Percentiles rank a stretch among this genome's conserved stretches.
Conservation (phyloP, 2,888 invertebrate genomes). For the Panopea generosa region DNA sequence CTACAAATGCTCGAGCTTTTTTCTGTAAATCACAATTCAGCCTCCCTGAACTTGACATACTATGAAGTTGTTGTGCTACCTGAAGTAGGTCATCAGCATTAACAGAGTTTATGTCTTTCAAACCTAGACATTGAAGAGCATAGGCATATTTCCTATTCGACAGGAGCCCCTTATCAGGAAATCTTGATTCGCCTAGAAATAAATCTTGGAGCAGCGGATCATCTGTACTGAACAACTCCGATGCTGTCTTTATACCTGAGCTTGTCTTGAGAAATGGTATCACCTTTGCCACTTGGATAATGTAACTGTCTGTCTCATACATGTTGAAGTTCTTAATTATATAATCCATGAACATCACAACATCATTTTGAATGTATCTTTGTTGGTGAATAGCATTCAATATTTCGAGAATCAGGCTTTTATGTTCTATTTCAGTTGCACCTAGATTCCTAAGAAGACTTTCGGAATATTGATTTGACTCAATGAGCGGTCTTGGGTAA, state of each 20-base stretch:
- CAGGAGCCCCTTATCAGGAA: constrained; percentile 11
- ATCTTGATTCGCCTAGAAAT: constrained; percentile 18
- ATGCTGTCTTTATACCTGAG: constrained; percentile 13
- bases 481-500: constrained; percentile 1
- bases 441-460: constrained; percentile 2
- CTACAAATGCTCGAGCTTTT: constrained; percentile 22
- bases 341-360: constrained; percentile 35
- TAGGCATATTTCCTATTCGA: background rate
- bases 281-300: constrained; percentile 13
- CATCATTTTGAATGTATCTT: constrained; percentile 10
- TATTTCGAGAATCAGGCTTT: background rate
- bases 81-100: constrained; percentile 22
- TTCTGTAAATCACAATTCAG: background rate
- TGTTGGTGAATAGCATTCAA: background rate
- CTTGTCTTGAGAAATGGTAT: constrained; percentile 12
- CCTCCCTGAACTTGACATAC: background rate
- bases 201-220: constrained; percentile 26
- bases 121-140: constrained; percentile 13
- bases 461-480: background rate
- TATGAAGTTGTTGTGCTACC: constrained; percentile 22
- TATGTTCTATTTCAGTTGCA: background rate
- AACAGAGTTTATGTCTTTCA: constrained; percentile 21
- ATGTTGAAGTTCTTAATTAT: constrained; percentile 22
- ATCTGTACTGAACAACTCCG: constrained; percentile 43
- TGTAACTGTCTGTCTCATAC: constrained; percentile 2